Base-by-base conservation (phyloP, 2,888 invertebrate species). In the Axea sp. region DNA sequence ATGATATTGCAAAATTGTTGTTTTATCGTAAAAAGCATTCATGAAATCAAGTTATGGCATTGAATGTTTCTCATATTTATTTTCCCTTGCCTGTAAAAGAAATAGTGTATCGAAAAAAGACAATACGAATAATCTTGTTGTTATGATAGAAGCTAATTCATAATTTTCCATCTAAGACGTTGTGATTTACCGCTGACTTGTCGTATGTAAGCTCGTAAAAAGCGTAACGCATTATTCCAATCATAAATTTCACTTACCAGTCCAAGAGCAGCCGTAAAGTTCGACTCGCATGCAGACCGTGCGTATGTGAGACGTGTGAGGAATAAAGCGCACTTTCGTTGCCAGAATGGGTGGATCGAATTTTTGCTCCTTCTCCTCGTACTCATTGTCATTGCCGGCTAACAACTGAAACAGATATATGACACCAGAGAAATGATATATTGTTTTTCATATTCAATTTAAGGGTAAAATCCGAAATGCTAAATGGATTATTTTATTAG, bases 251-350 rank as follows among this genome's bases (percentile, higher is more conserved):
- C 79, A 89, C 91, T 91, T 87, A 94, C 95, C 93, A 88, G 90
- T 90, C 91, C 93, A 95, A 77, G 89, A 89, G 88, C 95, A 96
- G 64, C 95, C 95, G 77, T 94, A 91, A 78, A 95, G 89, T 88
- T 96, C 96, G 45, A 95, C 91, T 75, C 95, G 89, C 90, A 96
- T 91, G 86, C 95, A 96, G 74, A 95, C 93, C 2, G 93, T 95
- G 72, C 95, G 90, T 77, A 93, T 92, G 84, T 93, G 92, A 69
- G 92, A 91, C 74, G 94, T 93, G 88, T 93, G 94, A 4, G 95
- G 96, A 81, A 95, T 91, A 84, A 96, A 91, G 73, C 95, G 92
- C 74, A 96, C 90, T 87, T 92, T 92, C 62, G 92, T 91, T 31
- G 94, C 94, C 68, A 95, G 91, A 77, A 95, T 91, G 15, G 94